Base-by-base conservation (phyloP, 2,888 invertebrate genomes). In the Oscheius myriophilus region DNA sequence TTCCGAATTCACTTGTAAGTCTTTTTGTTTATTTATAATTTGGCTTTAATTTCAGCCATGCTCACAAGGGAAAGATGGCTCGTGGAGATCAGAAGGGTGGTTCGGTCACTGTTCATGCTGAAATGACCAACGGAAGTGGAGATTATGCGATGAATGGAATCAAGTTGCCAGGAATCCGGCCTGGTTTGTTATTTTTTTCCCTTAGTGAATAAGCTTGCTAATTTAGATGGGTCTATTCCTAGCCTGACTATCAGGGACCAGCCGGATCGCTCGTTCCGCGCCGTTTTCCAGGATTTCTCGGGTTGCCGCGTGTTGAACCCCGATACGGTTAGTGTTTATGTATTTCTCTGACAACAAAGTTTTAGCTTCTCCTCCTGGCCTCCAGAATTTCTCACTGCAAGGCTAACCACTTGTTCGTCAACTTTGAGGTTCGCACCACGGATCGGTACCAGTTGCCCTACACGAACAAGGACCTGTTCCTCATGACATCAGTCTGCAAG, bases 201-300 rank as follows among this genome's bases (percentile, higher is more conserved):
- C 45, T n/a, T 43, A 33, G 33, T 33, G 33, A 9, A 33, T 6
- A 33, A 6, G 3, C 9, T 9, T 33, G 4, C 16, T 53, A 11
- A 9, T 53, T 45, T 26, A 23, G 75, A 73, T 49, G 76, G 76
- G 55, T 68, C 72, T 14, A 73, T 78, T 26, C 58, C 54, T 14
- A 74, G 72, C 25, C 61, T 76, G 39, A 74, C 72, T 1, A 70
- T 76, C 23, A 58, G 90, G 72, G 91, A 91, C 79, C 89, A 89
- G 79, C 91, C 91, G 1, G 88, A 89, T 63, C 87, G 91, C 23
- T 65, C 81, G 16, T 79, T 83, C 72, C 87, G 91, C 72, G 91
- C 90, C 6, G 89, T 91, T 57, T 86, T 91, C 51, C 86, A 91
- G 71, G 91, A 91, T 90, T 76, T 89, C 88, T 79, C 90, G 18